Conservation (phyloP, 2,888 invertebrate species). For the Coenonympha arcania region DNA sequence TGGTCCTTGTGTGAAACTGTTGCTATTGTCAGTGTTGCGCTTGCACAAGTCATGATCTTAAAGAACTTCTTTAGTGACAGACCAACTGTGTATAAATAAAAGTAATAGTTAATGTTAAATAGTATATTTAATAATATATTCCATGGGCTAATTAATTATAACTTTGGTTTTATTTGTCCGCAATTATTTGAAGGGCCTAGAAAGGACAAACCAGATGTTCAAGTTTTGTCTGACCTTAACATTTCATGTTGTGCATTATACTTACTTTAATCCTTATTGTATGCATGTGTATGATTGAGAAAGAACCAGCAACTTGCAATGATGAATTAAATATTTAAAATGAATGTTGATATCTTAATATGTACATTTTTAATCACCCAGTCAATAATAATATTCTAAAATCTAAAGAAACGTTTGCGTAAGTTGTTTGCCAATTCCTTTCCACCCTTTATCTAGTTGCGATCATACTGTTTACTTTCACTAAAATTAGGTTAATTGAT, state of each 20-base stretch:
- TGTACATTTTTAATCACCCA: too few relatives aligned
- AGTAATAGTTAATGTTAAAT: constrained; percentile 55
- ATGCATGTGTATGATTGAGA: too few relatives aligned
- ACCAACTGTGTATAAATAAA: constrained; percentile 63
- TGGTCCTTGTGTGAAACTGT: constrained; percentile 94
- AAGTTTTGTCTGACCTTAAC: not conserved
- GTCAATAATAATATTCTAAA: too few relatives aligned
- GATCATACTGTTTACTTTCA: too few relatives aligned
- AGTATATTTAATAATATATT: constrained; percentile 60
- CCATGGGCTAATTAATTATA: constrained; percentile 36
- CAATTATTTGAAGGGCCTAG: not conserved
- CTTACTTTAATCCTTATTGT: too few relatives aligned
- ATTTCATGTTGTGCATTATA: not conserved
- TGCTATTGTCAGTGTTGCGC: constrained; percentile 87
- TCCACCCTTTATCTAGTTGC: too few relatives aligned
- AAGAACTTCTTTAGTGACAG: constrained; percentile 88
- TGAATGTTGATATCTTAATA: too few relatives aligned
- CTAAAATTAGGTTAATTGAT: too few relatives aligned
- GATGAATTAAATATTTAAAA: too few relatives aligned
- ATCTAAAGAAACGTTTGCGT: too few relatives aligned
- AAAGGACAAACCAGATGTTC: not conserved
- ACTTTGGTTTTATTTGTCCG: not conserved
- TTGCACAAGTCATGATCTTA: constrained; percentile 92
- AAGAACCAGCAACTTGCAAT: too few relatives aligned
- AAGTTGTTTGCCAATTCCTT: too few relatives aligned